phyloP scores from a whole-genome alignment of 2,888 invertebrate genomes.

The Melipona beecheii region DNA sequence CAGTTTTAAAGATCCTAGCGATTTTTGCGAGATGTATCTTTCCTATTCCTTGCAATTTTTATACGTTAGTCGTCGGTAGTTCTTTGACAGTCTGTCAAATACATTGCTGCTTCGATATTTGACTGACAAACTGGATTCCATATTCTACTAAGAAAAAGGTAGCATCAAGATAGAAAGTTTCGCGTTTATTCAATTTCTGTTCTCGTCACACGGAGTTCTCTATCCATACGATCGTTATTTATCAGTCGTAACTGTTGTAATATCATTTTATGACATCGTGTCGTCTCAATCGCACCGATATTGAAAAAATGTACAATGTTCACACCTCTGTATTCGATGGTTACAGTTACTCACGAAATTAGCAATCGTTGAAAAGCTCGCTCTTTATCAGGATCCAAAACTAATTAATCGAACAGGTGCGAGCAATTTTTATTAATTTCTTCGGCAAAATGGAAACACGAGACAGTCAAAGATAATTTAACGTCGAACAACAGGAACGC shows the following conservation, averaged over 20 bases:
- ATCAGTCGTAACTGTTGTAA: not conserved
- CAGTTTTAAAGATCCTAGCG: too few relatives aligned
- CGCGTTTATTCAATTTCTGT: not conserved
- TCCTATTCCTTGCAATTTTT: too few relatives aligned
- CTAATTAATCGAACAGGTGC: not conserved
- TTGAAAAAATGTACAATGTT: not conserved
- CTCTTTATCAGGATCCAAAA: not conserved
- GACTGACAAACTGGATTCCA: not conserved
- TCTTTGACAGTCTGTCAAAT: too few relatives aligned
- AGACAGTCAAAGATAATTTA: not conserved
- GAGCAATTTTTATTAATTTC: not conserved
- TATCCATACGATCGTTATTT: not conserved
- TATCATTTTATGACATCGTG: not conserved
- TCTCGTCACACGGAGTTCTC: not conserved
- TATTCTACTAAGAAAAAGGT: not conserved
- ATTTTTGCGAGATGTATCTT: too few relatives aligned
- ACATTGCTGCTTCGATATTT: too few relatives aligned
- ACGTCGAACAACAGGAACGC: too few relatives aligned
- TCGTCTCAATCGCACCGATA: not conserved
- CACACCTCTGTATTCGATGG: not conserved
- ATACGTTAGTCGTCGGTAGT: too few relatives aligned
- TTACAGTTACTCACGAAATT: not conserved
- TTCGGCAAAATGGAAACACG: not conserved
- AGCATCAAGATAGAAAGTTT: not conserved
- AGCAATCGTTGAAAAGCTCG: not conserved